Base-by-base conservation (phyloP, 2,797 vertebrate species). In the Oophaga sylvatica region DNA sequence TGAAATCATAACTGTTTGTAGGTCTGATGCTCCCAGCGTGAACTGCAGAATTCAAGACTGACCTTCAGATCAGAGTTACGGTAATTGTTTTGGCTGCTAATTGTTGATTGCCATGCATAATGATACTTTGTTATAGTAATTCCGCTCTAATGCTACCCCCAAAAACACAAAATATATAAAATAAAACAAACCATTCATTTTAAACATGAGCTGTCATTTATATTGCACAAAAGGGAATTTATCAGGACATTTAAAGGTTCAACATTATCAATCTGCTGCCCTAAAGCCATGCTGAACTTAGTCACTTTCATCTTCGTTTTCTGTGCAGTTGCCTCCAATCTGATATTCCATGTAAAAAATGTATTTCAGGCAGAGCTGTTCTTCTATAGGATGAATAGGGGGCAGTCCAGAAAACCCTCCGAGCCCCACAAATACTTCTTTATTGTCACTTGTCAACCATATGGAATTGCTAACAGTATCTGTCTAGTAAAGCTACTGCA, bases 171-270 rank as follows among this genome's bases (percentile, higher is more conserved):
- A 82, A 6, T 11, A 82, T 68, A 82, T 26, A 68, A 29, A 56
- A 13, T 10, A 22, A 48, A 22, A 48, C 6, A 75, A 77, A 77
- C 45, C 45, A 83, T 31, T 35, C 8, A 35, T 83, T 83, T 70
- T 31, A 59, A 71, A 84, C 68, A 62, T 83, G 53, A 75, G 70
- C 71, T 45, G 60, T 73, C 67, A 75, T 76, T 77, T 85, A 85
- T 85, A 77, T 77, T 77, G 60, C 41, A 62, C 75, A 85, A 22
- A 13, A 26, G 73, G 60, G 29, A 77, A 60, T 45, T 84, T 17
- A 77, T 75, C 31, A 75, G 70, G 71, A 76, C 83, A 84, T 41
- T 41, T 73, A 63, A 76, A 76, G 31, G 60, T 63, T 84, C 59
- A 77, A 77, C 75, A 77, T 48, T 53, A 3, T 56, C 75, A 77